A percentile compares a stretch with the other conserved stretches of the same genome.
Evolutionary conservation across 2,888 invertebrate genomes (phyloP).

Genomic region (Phalangium opilio): DNA sequence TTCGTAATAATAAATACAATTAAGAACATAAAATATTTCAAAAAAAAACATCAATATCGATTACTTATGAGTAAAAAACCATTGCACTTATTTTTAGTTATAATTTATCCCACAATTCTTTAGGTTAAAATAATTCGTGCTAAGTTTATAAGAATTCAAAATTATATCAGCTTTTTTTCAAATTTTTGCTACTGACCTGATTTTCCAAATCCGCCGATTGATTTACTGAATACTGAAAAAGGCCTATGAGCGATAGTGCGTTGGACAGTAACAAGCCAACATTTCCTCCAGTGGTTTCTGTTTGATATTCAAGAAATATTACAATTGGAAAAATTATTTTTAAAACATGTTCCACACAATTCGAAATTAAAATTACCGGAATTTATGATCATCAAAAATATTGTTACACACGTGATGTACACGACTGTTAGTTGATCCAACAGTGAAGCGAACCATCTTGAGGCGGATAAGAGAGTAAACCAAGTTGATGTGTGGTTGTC

Average conservation of each 20-base stretch:
- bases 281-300: conserved; percentile 38
- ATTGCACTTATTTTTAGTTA: too few species aligned
- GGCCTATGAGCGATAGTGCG: conserved; percentile 36
- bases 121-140: too few species aligned
- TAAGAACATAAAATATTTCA: too few species aligned
- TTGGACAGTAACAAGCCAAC: conserved; percentile 57
- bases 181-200: conserved; percentile 20
- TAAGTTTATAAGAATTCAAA: too few species aligned
- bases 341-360: too few species aligned
- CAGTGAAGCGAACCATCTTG: conserved; percentile 84
- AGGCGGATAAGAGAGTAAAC: conserved; percentile 72
- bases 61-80: too few species aligned
- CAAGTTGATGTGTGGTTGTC: conserved; percentile 74
- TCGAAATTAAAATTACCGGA: too few species aligned
- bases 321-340: too few species aligned
- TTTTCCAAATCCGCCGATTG: conserved; percentile 38
- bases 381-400: conserved; percentile 40
- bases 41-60: too few species aligned
- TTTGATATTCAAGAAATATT: too few species aligned
- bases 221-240: conserved; percentile 37
- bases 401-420: conserved; percentile 69
- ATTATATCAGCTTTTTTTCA: neutral
- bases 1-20: too few species aligned
- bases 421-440: conserved; percentile 71
- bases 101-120: too few species aligned